Evolutionary conservation across 2,797 vertebrate genomes (phyloP).

Genomic region (Falco rusticolus): DNA sequence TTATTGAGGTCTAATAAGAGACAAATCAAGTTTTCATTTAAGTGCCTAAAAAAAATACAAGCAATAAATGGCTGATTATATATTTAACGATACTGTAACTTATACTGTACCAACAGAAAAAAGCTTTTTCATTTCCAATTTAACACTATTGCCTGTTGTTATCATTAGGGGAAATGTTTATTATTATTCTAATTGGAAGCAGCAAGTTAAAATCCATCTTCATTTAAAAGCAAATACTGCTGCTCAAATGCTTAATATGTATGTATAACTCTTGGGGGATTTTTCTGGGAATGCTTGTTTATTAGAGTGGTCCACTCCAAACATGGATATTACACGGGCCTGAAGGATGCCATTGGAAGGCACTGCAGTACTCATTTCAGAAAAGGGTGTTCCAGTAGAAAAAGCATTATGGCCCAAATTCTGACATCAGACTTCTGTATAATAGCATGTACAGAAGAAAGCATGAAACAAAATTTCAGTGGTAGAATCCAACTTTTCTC

Average conservation of each 20-base stretch:
- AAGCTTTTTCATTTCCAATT: conserved; percentile 17
- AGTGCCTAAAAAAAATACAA: conserved; percentile 49
- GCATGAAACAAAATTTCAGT: background rate
- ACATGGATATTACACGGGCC: background rate
- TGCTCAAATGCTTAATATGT: conserved; percentile 5
- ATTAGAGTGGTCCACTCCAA: background rate
- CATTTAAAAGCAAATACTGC: conserved; percentile 50
- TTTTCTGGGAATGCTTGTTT: background rate
- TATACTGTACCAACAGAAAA: background rate
- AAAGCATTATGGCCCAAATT: background rate
- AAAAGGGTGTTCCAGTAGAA: background rate
- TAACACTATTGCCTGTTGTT: conserved; percentile 3
- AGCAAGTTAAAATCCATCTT: conserved; percentile 52
- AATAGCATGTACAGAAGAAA: background rate
- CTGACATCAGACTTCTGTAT: background rate
- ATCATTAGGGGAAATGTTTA: conserved; percentile 57
- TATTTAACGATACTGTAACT: conserved; percentile 56
- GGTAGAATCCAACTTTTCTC: background rate
- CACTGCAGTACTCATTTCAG: background rate
- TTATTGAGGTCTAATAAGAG: conserved; percentile 62
- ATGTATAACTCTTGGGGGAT: background rate
- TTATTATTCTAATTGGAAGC: conserved; percentile 64
- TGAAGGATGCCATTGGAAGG: background rate
- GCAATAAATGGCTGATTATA: conserved; percentile 48
- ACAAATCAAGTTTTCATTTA: conserved; percentile 67